Evolutionary conservation across 1,140 invertebrate genomes (phyloP), one percentile per base, ranked within the genome.

Genomic region (Dinoponera quadriceps): DNA sequence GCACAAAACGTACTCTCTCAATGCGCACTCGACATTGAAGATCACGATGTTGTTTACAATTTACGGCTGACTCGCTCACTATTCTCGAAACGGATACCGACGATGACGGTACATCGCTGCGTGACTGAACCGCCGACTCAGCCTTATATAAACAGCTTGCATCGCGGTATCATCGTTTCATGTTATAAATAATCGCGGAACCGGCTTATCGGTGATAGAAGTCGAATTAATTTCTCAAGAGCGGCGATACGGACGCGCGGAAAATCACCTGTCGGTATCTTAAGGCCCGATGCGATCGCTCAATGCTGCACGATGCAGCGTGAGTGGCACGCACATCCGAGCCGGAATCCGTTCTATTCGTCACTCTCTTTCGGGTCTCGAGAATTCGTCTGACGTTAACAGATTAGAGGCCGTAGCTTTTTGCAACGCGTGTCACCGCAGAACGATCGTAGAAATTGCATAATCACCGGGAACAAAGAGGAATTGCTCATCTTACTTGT

Each of bases 141-240:
- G 18, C 14, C 27, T 80, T 80, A 59, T 80, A 25, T 44, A 80
- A 80, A 69, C 63, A 5, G 11, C 1, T 66, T 2, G 7, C 16
- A 51, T 66, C 9, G 38, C 3, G n/a, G n/a, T 51, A 54, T 77
- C 29, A 44, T 1, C 11, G 25, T 14, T 63, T 22, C 0, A 33
- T 51, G 44, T 68, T 22, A 55, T 25, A 7, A 3, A 55, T 44
- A 27, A 51, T n/a, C 14, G 13, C n/a, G 27, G 5, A 68, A 68
- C 55, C 33, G 20, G n/a, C 49, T 57, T 38, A 48, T 54, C 22
- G 4, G 18, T 14, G 2, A 44, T 44, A 7, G 11, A 44, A 44
- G 3, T 11, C 3, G 0, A 20, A 57, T 16, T 54, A 27, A 65
- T 77, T 20, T 51, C n/a, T 57, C 29, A 1, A 20, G 5, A 48